phyloP scores from a whole-genome alignment of 2,113 vertebrate species.

The Chroicocephalus ridibundus region DNA sequence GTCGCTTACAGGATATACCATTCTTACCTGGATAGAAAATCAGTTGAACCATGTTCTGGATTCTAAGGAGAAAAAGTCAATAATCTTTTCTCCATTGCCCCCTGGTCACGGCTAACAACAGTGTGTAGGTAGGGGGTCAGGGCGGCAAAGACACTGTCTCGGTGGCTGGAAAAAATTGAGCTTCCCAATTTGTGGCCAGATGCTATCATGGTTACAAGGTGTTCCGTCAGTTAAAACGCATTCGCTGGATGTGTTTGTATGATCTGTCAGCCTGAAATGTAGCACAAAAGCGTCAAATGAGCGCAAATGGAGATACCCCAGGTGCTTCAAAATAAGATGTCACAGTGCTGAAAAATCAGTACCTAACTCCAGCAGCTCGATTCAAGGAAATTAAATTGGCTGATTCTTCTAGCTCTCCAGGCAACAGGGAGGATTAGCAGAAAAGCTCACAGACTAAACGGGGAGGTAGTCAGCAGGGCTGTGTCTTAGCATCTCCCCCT shows the following conservation, averaged over 20 bases:
- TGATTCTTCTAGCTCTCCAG: background rate
- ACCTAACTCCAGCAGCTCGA: background rate
- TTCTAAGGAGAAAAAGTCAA: background rate
- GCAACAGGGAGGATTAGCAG: background rate
- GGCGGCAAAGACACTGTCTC: background rate
- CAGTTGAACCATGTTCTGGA: background rate
- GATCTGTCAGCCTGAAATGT: background rate
- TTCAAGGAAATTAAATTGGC: constrained; percentile 20
- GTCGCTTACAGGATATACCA: background rate
- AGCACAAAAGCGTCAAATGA: background rate
- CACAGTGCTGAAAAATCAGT: constrained; percentile 32
- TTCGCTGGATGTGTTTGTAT: background rate
- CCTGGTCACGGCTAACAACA: background rate
- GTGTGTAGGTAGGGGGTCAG: background rate
- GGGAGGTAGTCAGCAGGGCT: background rate
- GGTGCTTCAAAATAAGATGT: constrained; percentile 41
- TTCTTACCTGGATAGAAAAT: constrained; percentile 4
- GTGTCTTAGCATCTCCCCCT: background rate
- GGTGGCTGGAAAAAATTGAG: background rate
- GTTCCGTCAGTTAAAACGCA: constrained; percentile 2
- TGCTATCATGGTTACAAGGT: background rate
- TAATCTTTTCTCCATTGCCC: background rate
- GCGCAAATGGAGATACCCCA: constrained; percentile 14
- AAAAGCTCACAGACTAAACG: background rate
- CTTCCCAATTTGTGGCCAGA: background rate